phyloP scores from a whole-genome alignment of 2,113 vertebrate genomes.

The Heterotilapia buettikoferi region DNA sequence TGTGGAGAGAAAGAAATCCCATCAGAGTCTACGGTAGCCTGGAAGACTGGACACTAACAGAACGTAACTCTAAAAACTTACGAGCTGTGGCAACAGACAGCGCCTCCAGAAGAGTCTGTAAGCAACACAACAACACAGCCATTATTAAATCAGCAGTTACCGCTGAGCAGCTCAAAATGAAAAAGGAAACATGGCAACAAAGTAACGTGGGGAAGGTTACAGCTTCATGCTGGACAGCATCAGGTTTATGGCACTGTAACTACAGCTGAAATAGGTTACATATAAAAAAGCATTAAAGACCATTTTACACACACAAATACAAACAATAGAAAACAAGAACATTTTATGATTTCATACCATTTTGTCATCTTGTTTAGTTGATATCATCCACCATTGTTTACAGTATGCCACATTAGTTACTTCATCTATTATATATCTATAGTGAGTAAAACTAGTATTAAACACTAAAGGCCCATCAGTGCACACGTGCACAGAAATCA shows the following conservation, averaged over 20 bases:
- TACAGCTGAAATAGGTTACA: background rate
- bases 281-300: background rate
- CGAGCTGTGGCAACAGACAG: conserved; percentile 82
- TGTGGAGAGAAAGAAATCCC: conserved; percentile 38
- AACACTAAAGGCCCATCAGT: background rate
- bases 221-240: background rate
- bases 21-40: background rate
- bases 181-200: background rate
- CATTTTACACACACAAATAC: background rate
- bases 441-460: background rate
- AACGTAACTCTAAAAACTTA: conserved; percentile 40
- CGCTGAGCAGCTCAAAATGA: background rate
- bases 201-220: background rate
- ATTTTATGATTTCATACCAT: rapidly evolving
- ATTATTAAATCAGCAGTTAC: rapidly evolving
- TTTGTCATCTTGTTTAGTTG: background rate
- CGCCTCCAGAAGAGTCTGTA: conserved; percentile 86
- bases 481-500: too few relatives aligned
- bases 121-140: background rate
- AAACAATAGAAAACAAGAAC: background rate
- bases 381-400: background rate
- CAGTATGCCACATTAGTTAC: too few relatives aligned
- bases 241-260: too few relatives aligned
- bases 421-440: too few relatives aligned
- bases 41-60: background rate